Evolutionary conservation across 2,797 vertebrate species (phyloP), one percentile per base, ranked within the genome.

Genomic region (Distichodus sexfasciatus): DNA sequence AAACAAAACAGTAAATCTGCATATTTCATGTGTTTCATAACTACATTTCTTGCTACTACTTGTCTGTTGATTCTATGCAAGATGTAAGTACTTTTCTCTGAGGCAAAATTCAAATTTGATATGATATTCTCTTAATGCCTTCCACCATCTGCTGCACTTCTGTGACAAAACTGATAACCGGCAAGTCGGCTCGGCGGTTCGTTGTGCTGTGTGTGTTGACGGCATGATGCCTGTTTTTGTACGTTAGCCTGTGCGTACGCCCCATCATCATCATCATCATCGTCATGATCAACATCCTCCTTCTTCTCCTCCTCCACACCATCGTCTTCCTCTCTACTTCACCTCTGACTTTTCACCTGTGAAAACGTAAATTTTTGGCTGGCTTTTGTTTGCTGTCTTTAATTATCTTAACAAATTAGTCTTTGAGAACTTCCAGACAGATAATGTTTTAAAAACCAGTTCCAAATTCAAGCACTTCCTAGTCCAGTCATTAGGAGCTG

Each of bases 121-220:
- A 69, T 41, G 44, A 48, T 81, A 72, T 81, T 81, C n/a, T 80
- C 11, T 82, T 82, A 84, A 84, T 72, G 50, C 57, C 74, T 64
- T 81, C n/a, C 61, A 88, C 90, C 87, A 86, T 76, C 81, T 87
- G 80, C 83, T 84, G 78, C 81, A 87, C 84, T 81, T 82, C 81
- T 83, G 91, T 89, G 81, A 85, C 82, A 84, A 89, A 79, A 81
- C n/a, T 83, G 89, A 87, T 89, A 88, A 85, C 88, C 87, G 94
- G 94, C 93, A 93, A 97, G 94, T 97, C 92, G 92, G 81, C 68
- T 46, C 28, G 35, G 74, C 77, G 47, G 81, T 76, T 74, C 74
- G 73, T 60, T 76, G 78, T 83, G 51, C 60, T 81, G 67, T 76
- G 60, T 77, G 72, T 85, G 77, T 63, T 77, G n/a, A 63, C 79